These are phyloP conservation scores for Xestia xanthographa DNA, from an alignment of 2,888 invertebrate species.

Conservation along the genomic window DNA sequence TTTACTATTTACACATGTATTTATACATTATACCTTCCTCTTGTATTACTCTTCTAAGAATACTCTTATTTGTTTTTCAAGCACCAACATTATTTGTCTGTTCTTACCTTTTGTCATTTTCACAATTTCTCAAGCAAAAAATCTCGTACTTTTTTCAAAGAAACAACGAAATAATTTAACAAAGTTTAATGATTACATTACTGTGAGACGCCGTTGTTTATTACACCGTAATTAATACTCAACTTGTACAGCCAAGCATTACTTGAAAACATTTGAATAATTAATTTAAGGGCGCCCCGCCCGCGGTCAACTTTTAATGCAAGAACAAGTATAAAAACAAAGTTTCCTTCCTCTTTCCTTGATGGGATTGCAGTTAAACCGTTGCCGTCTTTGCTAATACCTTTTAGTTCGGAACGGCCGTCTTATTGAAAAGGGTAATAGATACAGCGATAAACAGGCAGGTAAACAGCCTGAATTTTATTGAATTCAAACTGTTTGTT, in stretches of 20 bases:
- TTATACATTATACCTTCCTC: not conserved
- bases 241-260: conserved; percentile 49
- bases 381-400: conserved; percentile 44
- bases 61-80: not conserved
- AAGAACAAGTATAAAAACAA: conserved; percentile 50
- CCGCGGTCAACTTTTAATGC: conserved; percentile 51
- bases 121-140: conserved; percentile 4
- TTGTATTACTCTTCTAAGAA: not conserved
- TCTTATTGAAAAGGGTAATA: conserved; percentile 54
- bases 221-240: conserved; percentile 60
- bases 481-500: conserved; percentile 19
- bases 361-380: conserved; percentile 61
- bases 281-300: conserved; percentile 49
- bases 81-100: conserved; percentile 2
- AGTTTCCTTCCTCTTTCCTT: conserved; percentile 45
- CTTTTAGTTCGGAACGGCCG: conserved; percentile 41
- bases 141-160: conserved; percentile 7
- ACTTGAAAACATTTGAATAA: conserved; percentile 61
- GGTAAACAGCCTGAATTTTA: conserved; percentile 27
- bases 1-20: conserved; percentile 4
- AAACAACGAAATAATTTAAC: conserved; percentile 45
- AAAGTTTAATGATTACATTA: conserved; percentile 58
- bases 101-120: conserved; percentile 4
- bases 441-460: conserved; percentile 27
- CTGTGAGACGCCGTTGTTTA: conserved; percentile 54